Percentiles rank a stretch among this genome's conserved stretches.
Evolutionary conservation across 1,140 invertebrate species (phyloP).

Genomic region (Galleria mellonella): DNA sequence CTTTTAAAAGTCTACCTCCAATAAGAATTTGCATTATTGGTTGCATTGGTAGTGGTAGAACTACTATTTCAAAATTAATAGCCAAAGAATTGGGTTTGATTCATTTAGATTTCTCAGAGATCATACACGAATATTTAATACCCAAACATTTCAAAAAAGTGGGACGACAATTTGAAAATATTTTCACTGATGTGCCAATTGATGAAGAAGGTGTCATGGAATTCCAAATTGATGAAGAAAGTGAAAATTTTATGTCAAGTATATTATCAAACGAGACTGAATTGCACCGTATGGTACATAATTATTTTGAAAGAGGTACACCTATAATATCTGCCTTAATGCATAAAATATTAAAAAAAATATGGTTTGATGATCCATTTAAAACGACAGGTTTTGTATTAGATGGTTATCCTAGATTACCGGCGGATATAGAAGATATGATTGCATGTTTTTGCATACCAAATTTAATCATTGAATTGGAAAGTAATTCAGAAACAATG

Average conservation of each 20-base stretch:
- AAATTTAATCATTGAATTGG: conserved; percentile 72
- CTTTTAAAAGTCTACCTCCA: conserved; percentile 56
- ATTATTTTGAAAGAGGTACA: conserved; percentile 63
- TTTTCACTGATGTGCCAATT: conserved; percentile 33
- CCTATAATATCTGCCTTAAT: conserved; percentile 46
- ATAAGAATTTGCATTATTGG: conserved; percentile 75
- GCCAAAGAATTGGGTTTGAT: conserved; percentile 72
- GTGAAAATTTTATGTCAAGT: conserved; percentile 28
- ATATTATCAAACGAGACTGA: conserved; percentile 47
- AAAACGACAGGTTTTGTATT: conserved; percentile 68
- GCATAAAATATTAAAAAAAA: conserved; percentile 52
- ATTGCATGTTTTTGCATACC: conserved; percentile 66
- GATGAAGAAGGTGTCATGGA: conserved; percentile 42
- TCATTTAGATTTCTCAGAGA: conserved; percentile 64
- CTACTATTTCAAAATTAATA: conserved; percentile 59
- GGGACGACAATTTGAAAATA: conserved; percentile 49
- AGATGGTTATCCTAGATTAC: conserved; percentile 74
- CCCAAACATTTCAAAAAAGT: conserved; percentile 59
- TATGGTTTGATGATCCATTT: conserved; percentile 71
- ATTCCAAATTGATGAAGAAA: conserved; percentile 45
- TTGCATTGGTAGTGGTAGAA: conserved; percentile 70
- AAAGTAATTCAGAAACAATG: conserved; percentile 36
- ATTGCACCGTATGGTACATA: conserved; percentile 39
- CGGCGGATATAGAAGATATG: conserved; percentile 70
- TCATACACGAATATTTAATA: conserved; percentile 43